Conservation (phyloP, 2,888 invertebrate genomes). For the Sialis fuliginosa region DNA sequence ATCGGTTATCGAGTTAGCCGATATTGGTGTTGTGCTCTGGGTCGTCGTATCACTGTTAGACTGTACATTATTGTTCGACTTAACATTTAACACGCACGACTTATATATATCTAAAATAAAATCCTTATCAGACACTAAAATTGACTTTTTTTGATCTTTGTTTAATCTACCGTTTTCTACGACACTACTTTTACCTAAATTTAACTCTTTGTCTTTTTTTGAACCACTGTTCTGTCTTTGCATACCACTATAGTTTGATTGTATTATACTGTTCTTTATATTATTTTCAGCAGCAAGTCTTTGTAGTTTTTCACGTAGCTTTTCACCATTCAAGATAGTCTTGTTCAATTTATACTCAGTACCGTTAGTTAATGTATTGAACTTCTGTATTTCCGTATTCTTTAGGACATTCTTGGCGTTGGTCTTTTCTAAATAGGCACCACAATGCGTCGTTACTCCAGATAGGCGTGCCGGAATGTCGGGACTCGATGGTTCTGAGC, state of each 20-base stretch:
- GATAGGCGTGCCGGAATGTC: constrained; percentile 22
- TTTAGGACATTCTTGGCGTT: background rate
- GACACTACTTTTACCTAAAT: background rate
- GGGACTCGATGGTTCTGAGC: constrained; percentile 43
- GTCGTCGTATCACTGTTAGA: background rate
- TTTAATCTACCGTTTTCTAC: background rate
- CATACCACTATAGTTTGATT: background rate
- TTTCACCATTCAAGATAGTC: constrained; percentile 42
- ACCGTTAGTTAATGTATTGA: constrained; percentile 3
- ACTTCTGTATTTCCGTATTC: constrained; percentile 3
- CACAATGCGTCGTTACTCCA: background rate
- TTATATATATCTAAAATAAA: constrained; percentile 4
- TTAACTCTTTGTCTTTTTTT: background rate
- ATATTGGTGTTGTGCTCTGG: background rate
- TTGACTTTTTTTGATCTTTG: constrained; percentile 3
- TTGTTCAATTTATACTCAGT: constrained; percentile 14
- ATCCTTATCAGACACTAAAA: constrained; percentile 4
- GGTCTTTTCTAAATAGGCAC: background rate
- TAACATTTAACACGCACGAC: background rate
- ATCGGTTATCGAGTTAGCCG: background rate
- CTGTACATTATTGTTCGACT: background rate
- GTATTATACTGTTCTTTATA: background rate
- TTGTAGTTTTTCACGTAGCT: constrained; percentile 42
- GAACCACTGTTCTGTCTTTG: background rate
- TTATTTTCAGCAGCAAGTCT: constrained; percentile 35